phyloP scores from a whole-genome alignment of 2,113 vertebrate genomes.

The Nettapus auritus region DNA sequence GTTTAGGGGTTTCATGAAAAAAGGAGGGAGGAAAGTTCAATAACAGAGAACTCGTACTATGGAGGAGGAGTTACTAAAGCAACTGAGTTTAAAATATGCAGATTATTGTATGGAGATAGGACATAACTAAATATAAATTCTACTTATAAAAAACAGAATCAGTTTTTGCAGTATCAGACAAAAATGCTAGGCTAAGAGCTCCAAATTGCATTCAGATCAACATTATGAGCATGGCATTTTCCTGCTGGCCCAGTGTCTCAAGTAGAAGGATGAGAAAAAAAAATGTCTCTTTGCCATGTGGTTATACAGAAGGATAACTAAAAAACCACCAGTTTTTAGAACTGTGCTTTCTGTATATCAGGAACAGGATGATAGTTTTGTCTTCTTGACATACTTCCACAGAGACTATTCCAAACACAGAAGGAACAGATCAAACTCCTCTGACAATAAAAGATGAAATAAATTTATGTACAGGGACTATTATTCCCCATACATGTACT shows the following conservation, averaged over 20 bases:
- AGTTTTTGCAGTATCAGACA: neutral
- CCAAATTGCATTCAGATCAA: neutral
- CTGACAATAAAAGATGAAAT: slow-evolving; percentile 15
- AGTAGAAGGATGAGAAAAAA: neutral
- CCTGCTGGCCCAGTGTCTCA: neutral
- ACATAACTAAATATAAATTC: neutral
- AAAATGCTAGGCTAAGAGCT: neutral
- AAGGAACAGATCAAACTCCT: neutral
- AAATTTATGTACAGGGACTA: neutral
- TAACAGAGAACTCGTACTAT: neutral
- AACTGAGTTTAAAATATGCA: neutral
- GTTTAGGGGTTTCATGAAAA: neutral
- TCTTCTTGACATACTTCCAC: slow-evolving; percentile 45
- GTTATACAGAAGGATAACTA: neutral
- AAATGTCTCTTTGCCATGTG: neutral
- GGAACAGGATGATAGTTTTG: neutral
- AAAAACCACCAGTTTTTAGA: neutral
- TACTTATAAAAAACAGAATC: neutral
- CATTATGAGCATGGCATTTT: neutral
- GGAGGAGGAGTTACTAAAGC: neutral
- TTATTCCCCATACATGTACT: neutral
- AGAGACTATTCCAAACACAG: neutral
- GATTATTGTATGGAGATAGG: neutral
- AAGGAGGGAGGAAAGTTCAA: neutral
- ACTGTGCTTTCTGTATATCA: neutral